Base-by-base conservation (phyloP, 2,113 vertebrate species). In the Thalassoma bifasciatum region DNA sequence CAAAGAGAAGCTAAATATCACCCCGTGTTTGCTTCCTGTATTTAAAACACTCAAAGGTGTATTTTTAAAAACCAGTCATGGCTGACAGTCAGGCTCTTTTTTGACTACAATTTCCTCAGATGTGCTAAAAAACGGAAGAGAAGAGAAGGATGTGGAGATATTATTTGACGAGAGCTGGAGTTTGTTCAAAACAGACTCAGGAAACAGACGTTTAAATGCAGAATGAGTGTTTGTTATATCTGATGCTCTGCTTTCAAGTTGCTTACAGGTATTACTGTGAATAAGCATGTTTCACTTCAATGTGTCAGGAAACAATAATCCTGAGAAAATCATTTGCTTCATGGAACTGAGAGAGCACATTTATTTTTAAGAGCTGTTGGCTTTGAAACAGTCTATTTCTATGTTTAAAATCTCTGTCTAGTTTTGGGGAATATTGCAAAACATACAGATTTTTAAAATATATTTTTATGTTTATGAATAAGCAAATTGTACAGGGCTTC, bases 51-150 rank as follows among this genome's bases (percentile, higher is more conserved):
- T 49, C 24, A 46, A 21, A 4, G 8, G 14, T 19, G 11, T 47
- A 36, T 26, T 34, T 49, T n/a, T 30, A 42, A 47, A 38, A 14
- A 42, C 6, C 53, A 59, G 24, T 53, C 47, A 17, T 3, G 1
- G 24, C 47, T 38, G 38, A 62, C 34, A 42, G 50, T 8, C 50
- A 9, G 50, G 42, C 51, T 37, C 17, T 22, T 16, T 49, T 10
- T 22, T 10, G 4, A 22, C 19, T 38, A n/a, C 38, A 61, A 47
- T 26, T 21, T 22, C 12, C 36, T 72, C 8, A 46, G 23, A 4
- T 17, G n/a, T 21, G 16, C 69, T 67, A 38, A 8, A 62, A 79
- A 50, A 44, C n/a, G 13, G 49, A 57, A 6, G 17, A 46, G 64
- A 74, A 26, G 56, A 70, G 58, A n/a, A 37, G 40, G 26, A 68